These are phyloP conservation scores for Drosophila vallismaia DNA, from an alignment of 2,888 invertebrate species.

Conservation along the genomic window DNA sequence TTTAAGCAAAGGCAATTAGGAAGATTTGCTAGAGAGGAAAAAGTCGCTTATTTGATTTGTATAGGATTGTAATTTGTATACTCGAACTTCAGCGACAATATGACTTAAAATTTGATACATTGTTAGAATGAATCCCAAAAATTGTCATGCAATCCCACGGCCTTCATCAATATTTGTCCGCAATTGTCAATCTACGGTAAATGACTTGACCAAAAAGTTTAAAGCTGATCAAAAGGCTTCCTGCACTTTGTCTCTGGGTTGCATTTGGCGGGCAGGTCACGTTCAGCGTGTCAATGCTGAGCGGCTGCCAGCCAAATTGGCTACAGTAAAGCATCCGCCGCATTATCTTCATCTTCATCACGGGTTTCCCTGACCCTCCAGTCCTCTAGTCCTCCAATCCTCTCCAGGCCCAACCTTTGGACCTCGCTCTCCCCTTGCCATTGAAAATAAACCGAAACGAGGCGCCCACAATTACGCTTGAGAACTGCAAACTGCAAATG, in stretches of 20 bases:
- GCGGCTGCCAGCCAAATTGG: conserved; percentile 75
- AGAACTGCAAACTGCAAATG: conserved; percentile 59
- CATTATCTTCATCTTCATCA: conserved; percentile 73
- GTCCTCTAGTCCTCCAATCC: not conserved
- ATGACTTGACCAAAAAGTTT: conserved; percentile 41
- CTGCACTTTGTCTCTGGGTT: conserved; percentile 15
- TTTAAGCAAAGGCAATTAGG: conserved; percentile 23
- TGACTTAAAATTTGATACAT: not conserved
- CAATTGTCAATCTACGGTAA: conserved; percentile 34
- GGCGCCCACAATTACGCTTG: conserved; percentile 67
- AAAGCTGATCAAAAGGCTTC: conserved; percentile 43
- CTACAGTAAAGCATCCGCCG: conserved; percentile 72
- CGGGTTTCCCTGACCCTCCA: conserved; percentile 13
- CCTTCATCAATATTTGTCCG: conserved; percentile 24
- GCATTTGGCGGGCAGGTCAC: conserved; percentile 70
- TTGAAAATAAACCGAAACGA: conserved; percentile 30
- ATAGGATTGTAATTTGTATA: not conserved
- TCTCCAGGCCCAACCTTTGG: conserved; percentile 1
- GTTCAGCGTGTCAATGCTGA: conserved; percentile 74
- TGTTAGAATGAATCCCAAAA: conserved; percentile 1
- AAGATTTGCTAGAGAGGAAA: conserved; percentile 10
- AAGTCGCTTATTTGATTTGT: not conserved
- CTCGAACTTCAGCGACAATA: not conserved
- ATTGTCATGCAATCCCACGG: not conserved
- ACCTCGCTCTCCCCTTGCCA: conserved; percentile 24